Base-by-base conservation (phyloP, 2,113 vertebrate species). In the Vidua chalybeata region DNA sequence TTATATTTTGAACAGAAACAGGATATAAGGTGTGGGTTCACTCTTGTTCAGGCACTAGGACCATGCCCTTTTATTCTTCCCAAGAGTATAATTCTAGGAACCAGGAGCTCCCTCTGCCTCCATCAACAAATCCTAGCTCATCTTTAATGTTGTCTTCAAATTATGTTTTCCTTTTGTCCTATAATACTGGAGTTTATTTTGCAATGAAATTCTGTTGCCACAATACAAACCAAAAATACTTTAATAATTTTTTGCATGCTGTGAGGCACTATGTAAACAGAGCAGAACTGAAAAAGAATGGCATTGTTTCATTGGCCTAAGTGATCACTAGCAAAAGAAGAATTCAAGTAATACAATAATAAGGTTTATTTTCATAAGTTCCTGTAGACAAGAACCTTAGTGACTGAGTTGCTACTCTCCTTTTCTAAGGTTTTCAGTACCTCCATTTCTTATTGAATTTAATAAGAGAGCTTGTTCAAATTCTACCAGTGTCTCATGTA, bases 1-100 rank as follows among this genome's bases (percentile, higher is more conserved):
- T 10, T 43, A 4, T 13, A 45, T 75, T 79, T 85, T 78, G 35
- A 59, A 67, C 7, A 45, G 21, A 51, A 87, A 37, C 9, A 61
- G 11, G 4, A 8, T 56, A 3, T 52, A 45, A 51, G 6, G 0
- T 51, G 6, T 52, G 35, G 1, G 1, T 31, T 82, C 33, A 45
- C 19, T 7, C 12, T 55, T 39, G 28, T 48, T 74, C 18, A n/a
- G 9, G 17, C 10, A 55, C 3, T 24, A 39, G 2, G 18, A 35
- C 13, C 6, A 19, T 2, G 13, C 39, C 6, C 23, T 55, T 23
- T 66, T 52, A 21, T 6, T 88, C 22, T 82, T 87, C 15, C 26
- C 33, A 83, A 56, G 21, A 55, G 68, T 6, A 26, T 2, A 66
- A 1, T 16, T 37, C 41, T 22, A 24, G 11, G 35, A 83, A 24